Percentiles rank a stretch among this genome's conserved stretches.
Evolutionary conservation across 2,113 vertebrate genomes (phyloP).

Genomic region (Barnardius zonarius): DNA sequence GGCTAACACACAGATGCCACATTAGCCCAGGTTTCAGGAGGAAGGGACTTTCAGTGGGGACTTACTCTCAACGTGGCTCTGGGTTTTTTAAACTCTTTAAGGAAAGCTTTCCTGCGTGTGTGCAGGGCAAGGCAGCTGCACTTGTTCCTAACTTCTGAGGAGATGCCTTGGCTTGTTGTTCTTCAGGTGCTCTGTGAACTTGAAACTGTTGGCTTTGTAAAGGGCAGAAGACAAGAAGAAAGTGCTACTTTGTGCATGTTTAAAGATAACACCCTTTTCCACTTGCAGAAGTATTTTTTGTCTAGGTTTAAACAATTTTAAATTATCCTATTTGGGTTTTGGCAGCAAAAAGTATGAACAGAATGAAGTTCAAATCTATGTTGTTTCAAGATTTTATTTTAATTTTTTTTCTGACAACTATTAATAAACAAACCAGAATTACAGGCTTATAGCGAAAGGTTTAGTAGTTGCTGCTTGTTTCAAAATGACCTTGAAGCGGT

Average conservation of each 20-base stretch:
- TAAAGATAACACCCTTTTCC: not conserved
- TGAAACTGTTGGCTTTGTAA: not conserved
- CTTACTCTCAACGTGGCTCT: not conserved
- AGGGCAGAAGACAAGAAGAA: not conserved
- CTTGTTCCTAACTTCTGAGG: not conserved
- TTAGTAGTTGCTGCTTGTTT: slow-evolving; percentile 6
- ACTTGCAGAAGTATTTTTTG: not conserved
- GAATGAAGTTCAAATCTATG: not conserved
- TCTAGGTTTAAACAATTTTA: not conserved
- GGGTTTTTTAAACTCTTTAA: not conserved
- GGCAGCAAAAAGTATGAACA: not conserved
- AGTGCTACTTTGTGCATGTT: not conserved
- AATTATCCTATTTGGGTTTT: not conserved
- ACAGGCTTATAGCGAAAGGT: slow-evolving; percentile 1
- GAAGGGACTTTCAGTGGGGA: not conserved
- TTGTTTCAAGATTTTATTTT: not conserved
- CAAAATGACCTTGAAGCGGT: slow-evolving; percentile 38
- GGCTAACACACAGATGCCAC: not conserved
- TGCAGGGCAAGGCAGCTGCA: not conserved
- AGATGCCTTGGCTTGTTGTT: not conserved
- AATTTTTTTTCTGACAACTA: not conserved
- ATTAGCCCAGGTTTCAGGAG: not conserved
- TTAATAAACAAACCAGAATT: slow-evolving; percentile 21
- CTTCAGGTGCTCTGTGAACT: not conserved
- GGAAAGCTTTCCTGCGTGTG: rapidly evolving